These are phyloP conservation scores for Drosophila mimetica DNA, from an alignment of 2,888 invertebrate genomes.

Conservation along the genomic window DNA sequence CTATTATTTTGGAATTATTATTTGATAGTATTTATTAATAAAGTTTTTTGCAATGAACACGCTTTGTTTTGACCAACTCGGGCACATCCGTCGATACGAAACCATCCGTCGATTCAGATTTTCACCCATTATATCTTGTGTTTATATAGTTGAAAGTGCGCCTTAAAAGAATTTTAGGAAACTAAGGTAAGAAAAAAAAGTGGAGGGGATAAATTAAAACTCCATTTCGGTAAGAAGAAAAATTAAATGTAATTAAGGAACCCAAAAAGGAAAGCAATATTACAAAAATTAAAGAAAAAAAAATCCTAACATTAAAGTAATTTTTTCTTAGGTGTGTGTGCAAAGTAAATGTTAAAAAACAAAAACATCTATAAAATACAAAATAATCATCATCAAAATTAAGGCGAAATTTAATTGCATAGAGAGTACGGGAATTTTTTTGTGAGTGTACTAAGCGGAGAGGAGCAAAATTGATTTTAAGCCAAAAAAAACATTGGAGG, in stretches of 20 bases:
- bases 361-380: slow-evolving; percentile 26
- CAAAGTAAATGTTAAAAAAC: slow-evolving; percentile 30
- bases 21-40: slow-evolving; percentile 75
- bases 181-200: slow-evolving; percentile 23
- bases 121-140: slow-evolving; percentile 9
- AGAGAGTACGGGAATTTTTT: slow-evolving; percentile 31
- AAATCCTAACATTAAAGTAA: slow-evolving; percentile 41
- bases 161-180: slow-evolving; percentile 39
- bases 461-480: slow-evolving; percentile 40
- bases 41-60: slow-evolving; percentile 68
- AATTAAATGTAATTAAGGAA: slow-evolving; percentile 46
- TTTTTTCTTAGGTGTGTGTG: slow-evolving; percentile 50
- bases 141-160: slow-evolving; percentile 34
- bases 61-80: slow-evolving; percentile 15
- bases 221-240: slow-evolving; percentile 34
- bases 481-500: slow-evolving; percentile 78
- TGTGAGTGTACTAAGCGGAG: slow-evolving; percentile 17
- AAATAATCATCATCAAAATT: slow-evolving; percentile 56
- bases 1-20: slow-evolving; percentile 50
- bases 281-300: slow-evolving; percentile 42
- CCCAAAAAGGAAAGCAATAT: slow-evolving; percentile 59
- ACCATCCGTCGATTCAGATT: slow-evolving; percentile 35
- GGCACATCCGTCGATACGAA: slow-evolving; percentile 33
- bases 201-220: slow-evolving; percentile 4
- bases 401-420: slow-evolving; percentile 48